phyloP scores from a whole-genome alignment of 1,140 invertebrate species.

The Calycopis cecrops region DNA sequence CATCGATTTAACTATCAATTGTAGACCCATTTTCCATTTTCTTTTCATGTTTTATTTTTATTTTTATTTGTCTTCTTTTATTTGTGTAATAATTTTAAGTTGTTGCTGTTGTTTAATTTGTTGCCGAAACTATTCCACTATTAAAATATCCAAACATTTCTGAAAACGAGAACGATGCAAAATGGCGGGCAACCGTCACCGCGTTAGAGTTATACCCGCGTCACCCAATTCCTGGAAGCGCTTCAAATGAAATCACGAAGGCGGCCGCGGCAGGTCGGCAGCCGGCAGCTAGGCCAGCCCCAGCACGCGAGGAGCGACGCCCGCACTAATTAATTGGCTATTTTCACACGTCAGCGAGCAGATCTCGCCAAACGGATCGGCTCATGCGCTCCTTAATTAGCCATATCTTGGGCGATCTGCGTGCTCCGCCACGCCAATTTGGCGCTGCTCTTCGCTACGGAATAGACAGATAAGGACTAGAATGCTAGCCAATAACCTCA shows the following conservation, averaged over 20 bases:
- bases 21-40: too few species aligned
- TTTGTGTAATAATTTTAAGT: too few species aligned
- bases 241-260: conserved; percentile 37
- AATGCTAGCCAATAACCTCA: conserved; percentile 72
- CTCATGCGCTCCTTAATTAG: conserved; percentile 67
- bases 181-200: conserved; percentile 2
- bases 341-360: conserved; percentile 71
- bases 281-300: conserved; percentile 27
- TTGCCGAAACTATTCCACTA: conserved; percentile 19
- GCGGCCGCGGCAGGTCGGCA: conserved; percentile 30
- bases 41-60: too few species aligned
- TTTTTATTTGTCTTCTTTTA: too few species aligned
- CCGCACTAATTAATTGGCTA: conserved; percentile 72
- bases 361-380: conserved; percentile 72
- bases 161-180: conserved; percentile 2
- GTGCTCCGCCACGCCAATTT: conserved; percentile 69
- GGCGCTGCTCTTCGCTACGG: conserved; percentile 56
- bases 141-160: too few species aligned
- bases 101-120: background rate
- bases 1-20: too few species aligned
- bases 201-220: conserved; percentile 20
- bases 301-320: conserved; percentile 53
- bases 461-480: conserved; percentile 60
- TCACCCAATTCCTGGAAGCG: conserved; percentile 33
- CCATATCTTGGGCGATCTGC: conserved; percentile 60